A percentile compares a stretch with the other conserved stretches of the same genome.
phyloP scores from a whole-genome alignment of 2,888 invertebrate species.

The Idaea biselata region DNA sequence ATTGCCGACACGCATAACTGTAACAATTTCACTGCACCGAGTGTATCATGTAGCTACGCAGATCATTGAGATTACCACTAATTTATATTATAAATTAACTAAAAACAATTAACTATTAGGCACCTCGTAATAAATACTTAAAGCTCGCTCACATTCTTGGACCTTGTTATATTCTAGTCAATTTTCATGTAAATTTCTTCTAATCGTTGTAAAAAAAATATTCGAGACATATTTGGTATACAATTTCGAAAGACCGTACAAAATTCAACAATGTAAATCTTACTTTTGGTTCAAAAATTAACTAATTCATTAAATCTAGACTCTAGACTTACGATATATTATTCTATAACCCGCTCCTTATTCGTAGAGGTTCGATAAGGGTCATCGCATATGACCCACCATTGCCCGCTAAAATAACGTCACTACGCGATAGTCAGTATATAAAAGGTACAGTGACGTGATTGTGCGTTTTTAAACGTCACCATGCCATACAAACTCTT shows the following conservation, averaged over 20 bases:
- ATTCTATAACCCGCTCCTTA: neutral
- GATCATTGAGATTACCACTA: conserved; percentile 21
- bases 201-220: conserved; percentile 16
- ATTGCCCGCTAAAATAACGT: neutral
- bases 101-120: conserved; percentile 41
- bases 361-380: neutral
- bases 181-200: conserved; percentile 18
- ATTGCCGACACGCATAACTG: neutral
- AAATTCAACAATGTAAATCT: conserved; percentile 40
- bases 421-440: neutral
- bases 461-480: too few species aligned
- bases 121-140: conserved; percentile 44
- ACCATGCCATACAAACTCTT: too few species aligned
- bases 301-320: conserved; percentile 46
- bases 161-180: conserved; percentile 26
- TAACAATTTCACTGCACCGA: neutral
- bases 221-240: conserved; percentile 31
- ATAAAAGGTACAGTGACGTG: conserved; percentile 7
- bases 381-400: neutral
- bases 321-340: conserved; percentile 40
- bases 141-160: conserved; percentile 39
- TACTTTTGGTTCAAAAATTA: conserved; percentile 53
- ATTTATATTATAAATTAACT: conserved; percentile 49
- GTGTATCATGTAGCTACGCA: conserved; percentile 8
- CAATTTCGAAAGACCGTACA: conserved; percentile 14